These are phyloP conservation scores for Halotydeus destructor DNA, from an alignment of 1,140 invertebrate species.

Conservation along the genomic window DNA sequence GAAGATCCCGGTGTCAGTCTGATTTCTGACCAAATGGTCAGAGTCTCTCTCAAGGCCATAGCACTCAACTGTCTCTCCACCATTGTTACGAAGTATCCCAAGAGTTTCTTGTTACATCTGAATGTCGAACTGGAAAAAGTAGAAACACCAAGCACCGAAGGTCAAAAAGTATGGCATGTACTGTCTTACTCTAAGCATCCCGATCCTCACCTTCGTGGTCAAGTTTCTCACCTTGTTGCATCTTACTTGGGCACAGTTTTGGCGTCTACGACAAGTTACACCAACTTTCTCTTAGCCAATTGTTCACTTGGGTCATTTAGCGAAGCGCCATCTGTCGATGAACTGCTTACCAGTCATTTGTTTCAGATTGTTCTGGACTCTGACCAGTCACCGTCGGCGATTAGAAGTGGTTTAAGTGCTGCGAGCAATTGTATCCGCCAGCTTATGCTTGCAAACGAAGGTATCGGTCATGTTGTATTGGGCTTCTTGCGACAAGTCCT, in stretches of 20 bases:
- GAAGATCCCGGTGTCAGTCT: no score
- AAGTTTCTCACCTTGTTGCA: constrained; percentile 40
- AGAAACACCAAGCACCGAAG: constrained; percentile 10
- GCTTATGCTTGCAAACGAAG: constrained; percentile 32
- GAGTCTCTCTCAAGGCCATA: constrained; percentile 63
- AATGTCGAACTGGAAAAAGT: constrained; percentile 6
- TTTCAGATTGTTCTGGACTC: not conserved
- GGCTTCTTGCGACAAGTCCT: constrained; percentile 39
- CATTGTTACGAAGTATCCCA: constrained; percentile 43
- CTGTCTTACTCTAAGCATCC: constrained; percentile 42
- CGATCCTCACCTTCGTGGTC: constrained; percentile 61
- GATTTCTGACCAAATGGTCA: constrained; percentile 40
- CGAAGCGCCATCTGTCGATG: constrained; percentile 5
- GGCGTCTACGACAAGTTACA: not conserved
- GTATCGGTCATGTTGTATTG: constrained; percentile 19
- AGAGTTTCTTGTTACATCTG: constrained; percentile 38
- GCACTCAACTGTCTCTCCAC: constrained; percentile 48
- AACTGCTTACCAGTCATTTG: constrained; percentile 1
- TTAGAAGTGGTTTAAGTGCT: constrained; percentile 22
- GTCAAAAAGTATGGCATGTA: constrained; percentile 40
- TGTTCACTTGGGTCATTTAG: not conserved
- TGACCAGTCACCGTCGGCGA: constrained; percentile 20
- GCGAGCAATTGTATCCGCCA: constrained; percentile 31
- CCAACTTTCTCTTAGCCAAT: constrained; percentile 6
- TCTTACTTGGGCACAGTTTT: constrained; percentile 33